phyloP scores from a whole-genome alignment of 2,888 invertebrate genomes.

The Alentia gelatinosa region DNA sequence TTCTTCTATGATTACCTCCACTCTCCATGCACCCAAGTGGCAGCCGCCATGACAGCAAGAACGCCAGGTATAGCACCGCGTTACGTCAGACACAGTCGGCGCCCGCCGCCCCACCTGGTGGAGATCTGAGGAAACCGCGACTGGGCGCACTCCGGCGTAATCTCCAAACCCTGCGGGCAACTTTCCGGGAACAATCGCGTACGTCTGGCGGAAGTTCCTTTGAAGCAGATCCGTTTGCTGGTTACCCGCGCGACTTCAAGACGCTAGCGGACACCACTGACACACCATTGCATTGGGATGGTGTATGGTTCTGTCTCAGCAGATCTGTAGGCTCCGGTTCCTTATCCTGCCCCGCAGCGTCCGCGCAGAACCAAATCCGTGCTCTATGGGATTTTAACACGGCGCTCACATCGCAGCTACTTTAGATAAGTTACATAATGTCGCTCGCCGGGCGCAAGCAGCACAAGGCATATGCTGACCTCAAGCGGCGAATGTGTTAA shows the following conservation, averaged over 20 bases:
- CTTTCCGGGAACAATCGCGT: background rate
- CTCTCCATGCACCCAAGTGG: slow-evolving; percentile 9
- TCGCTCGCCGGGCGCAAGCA: background rate
- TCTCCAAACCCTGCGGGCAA: background rate
- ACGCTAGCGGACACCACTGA: background rate
- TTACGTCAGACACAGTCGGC: background rate
- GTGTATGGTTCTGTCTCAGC: background rate
- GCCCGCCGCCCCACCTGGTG: background rate
- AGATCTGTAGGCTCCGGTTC: background rate
- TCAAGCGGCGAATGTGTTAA: background rate
- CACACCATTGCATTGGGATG: background rate
- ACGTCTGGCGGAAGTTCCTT: background rate
- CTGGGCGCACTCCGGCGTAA: background rate
- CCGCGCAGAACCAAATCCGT: background rate
- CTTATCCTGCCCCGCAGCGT: background rate
- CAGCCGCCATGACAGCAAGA: background rate
- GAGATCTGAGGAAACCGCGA: background rate
- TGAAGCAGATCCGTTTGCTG: background rate
- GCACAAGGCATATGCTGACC: background rate
- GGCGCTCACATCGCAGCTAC: no score
- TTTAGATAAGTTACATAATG: background rate
- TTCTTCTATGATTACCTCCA: background rate
- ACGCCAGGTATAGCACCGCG: background rate
- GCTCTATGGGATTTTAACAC: background rate
- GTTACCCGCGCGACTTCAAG: background rate